These are phyloP conservation scores for Drosophila greeni DNA, from an alignment of 2,888 invertebrate species.

Conservation along the genomic window DNA sequence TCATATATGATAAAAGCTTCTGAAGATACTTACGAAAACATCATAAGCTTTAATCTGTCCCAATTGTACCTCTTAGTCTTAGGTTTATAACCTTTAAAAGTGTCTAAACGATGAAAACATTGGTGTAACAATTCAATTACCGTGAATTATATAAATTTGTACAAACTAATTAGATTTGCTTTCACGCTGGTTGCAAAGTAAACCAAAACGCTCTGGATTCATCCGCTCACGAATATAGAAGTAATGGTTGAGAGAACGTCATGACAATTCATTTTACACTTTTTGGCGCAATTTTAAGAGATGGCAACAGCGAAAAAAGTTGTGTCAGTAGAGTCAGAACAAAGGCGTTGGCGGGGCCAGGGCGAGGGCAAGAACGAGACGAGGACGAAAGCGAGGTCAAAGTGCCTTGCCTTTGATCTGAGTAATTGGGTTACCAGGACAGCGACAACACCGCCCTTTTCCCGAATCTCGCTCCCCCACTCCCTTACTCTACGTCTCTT, in stretches of 20 bases:
- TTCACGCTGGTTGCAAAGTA: neutral
- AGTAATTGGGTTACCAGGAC: slow-evolving; percentile 50
- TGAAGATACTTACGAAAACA: neutral
- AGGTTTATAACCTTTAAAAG: neutral
- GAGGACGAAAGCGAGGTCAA: slow-evolving; percentile 6
- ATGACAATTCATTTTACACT: slow-evolving; percentile 26
- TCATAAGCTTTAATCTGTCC: neutral
- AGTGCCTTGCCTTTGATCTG: slow-evolving; percentile 41
- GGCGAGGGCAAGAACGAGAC: neutral
- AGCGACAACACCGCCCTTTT: slow-evolving; percentile 13
- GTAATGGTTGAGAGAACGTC: slow-evolving; percentile 16
- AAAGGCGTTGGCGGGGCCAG: neutral
- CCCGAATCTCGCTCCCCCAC: neutral
- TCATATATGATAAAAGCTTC: neutral
- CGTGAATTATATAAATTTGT: neutral
- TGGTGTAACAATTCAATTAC: neutral
- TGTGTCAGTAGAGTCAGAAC: slow-evolving; percentile 1
- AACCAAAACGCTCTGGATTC: neutral
- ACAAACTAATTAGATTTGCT: slow-evolving; percentile 8
- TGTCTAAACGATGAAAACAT: neutral
- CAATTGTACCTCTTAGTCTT: neutral
- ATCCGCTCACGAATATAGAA: neutral
- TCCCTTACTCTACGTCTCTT: neutral
- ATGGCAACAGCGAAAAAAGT: neutral
- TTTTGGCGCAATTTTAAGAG: slow-evolving; percentile 21